phyloP scores from a whole-genome alignment of 2,797 vertebrate species.

The Babyrousa celebensis region DNA sequence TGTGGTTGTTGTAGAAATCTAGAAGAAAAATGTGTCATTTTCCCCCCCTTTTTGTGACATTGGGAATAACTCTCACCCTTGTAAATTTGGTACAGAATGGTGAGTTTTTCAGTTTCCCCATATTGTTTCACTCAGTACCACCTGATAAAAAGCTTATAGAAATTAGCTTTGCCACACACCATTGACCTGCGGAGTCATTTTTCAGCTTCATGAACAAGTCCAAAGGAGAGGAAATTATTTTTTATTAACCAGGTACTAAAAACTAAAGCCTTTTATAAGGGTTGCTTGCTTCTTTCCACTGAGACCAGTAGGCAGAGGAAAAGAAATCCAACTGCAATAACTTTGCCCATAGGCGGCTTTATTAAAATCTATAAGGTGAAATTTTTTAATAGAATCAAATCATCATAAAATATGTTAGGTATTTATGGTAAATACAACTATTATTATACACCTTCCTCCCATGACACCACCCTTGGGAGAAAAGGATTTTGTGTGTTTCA shows the following conservation, averaged over 20 bases:
- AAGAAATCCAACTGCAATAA: constrained; percentile 88
- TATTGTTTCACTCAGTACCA: constrained; percentile 82
- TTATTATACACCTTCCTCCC: constrained; percentile 89
- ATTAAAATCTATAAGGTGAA: constrained; percentile 89
- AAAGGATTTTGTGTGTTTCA: constrained; percentile 86
- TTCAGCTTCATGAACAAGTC: constrained; percentile 90
- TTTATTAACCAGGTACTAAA: constrained; percentile 91
- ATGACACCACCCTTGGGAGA: constrained; percentile 86
- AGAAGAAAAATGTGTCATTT: constrained; percentile 11
- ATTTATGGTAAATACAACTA: constrained; percentile 91
- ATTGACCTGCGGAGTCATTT: constrained; percentile 85
- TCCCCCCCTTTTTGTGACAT: constrained; percentile 63
- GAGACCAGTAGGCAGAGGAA: constrained; percentile 82
- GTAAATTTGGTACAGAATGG: constrained; percentile 60
- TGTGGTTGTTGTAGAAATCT: constrained; percentile 26
- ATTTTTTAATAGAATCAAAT: constrained; percentile 90
- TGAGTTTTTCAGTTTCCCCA: constrained; percentile 68
- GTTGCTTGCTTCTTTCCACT: constrained; percentile 82
- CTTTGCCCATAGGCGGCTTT: constrained; percentile 88
- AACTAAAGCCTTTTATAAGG: constrained; percentile 87
- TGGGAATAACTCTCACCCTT: constrained; percentile 70
- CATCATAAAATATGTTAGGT: constrained; percentile 89
- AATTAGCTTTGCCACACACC: constrained; percentile 89
- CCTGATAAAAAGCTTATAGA: constrained; percentile 87
- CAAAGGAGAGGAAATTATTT: constrained; percentile 90